Percentiles rank a stretch among this genome's conserved stretches.
Conservation (phyloP, 23 tunicate species). For the Phallusia fumigata region DNA sequence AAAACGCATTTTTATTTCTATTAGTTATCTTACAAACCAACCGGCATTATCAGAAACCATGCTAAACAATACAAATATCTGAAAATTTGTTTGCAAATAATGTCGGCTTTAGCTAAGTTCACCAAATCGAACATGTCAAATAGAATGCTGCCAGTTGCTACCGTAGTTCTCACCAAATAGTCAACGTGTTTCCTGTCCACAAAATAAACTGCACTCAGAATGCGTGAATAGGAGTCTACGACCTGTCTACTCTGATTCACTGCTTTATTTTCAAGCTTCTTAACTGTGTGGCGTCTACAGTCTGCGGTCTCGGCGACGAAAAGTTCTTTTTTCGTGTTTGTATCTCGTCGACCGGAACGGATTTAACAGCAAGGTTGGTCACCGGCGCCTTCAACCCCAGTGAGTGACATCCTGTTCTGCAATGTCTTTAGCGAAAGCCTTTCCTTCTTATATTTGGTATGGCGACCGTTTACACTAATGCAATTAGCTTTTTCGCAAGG, state of each 20-base stretch:
- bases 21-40: too few species aligned
- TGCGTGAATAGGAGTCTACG: conserved; percentile 6
- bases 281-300: conserved; percentile 12
- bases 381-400: not conserved
- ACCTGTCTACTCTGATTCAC: conserved; percentile 9
- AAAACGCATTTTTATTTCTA: too few species aligned
- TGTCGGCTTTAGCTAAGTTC: too few species aligned
- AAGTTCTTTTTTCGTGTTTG: conserved; percentile 7
- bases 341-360: conserved; percentile 17
- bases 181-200: conserved; percentile 5
- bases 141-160: too few species aligned
- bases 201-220: not conserved
- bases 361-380: not conserved
- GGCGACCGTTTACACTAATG: not conserved
- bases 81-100: too few species aligned
- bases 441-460: not conserved
- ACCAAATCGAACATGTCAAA: too few species aligned
- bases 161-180: not conserved
- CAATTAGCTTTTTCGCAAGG: too few species aligned
- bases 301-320: conserved; percentile 11
- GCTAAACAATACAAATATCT: too few species aligned
- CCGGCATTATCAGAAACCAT: too few species aligned
- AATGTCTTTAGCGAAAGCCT: not conserved
- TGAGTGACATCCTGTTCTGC: conserved; percentile 5
- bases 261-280: conserved; percentile 14